Evolutionary conservation across 2,113 vertebrate species (phyloP), one percentile per base, ranked within the genome.

Genomic region (Rhinoderma darwinii): DNA sequence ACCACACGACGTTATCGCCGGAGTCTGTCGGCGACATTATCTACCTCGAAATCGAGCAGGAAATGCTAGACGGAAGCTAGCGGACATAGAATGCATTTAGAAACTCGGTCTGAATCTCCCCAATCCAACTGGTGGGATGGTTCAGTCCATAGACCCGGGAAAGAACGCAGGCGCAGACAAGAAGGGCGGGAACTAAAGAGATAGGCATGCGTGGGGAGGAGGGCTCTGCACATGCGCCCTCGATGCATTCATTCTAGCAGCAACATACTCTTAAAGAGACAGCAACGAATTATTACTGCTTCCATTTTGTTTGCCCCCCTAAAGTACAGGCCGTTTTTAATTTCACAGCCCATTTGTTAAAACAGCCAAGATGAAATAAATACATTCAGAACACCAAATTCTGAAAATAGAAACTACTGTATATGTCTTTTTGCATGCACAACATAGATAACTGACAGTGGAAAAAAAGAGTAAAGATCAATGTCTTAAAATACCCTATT

Each of bases 251-350:
- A 5, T 37, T 30, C 18, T 22, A 22, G 50, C 50, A 74, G 63
- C 32, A 30, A 10, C 27, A 41, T 30, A 6, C 47, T 74, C 85
- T 87, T 87, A 87, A 87, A 87, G 85, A 43, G 44, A 43, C 66
- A 82, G 63, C 0, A 68, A 20, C 77, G 56, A 5, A 17, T 77
- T 76, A 20, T 11, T 7, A 50, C 12, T 76, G 37, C 74, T 85
- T 85, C 85, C 85, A 81, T 87, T 87, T 87, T 87, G 85, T 87
- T 74, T 86, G n/a, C 61, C 47, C 51, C 70, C 37, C 51, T n/a
- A 37, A 59, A 59, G 51, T 51, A 22, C 14, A 61, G 12, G 25
- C 18, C 6, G 8, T 59, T 66, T 18, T 17, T 82, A 17, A 44
- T 66, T 66, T 30, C 8, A 63, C n/a, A 61, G 22, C 15, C 3